A percentile compares a stretch with the other conserved stretches of the same genome.
Evolutionary conservation across 2,797 vertebrate genomes (phyloP).

Genomic region (Hephaestus fuliginosus): DNA sequence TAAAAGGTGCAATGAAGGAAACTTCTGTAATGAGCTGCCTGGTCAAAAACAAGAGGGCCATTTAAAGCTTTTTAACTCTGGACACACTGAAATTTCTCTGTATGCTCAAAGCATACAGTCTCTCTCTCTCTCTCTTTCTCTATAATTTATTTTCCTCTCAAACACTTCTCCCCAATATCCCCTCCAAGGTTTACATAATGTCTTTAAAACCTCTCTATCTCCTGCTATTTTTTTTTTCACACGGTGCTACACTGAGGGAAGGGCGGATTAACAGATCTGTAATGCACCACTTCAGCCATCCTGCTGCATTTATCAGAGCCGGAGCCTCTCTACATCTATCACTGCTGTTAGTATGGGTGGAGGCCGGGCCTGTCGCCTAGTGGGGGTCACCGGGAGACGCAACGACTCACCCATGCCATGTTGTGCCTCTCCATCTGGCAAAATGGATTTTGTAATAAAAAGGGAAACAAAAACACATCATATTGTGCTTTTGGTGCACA

Average conservation of each 20-base stretch:
- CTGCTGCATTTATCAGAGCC: conserved; percentile 52
- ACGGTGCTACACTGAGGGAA: conserved; percentile 9
- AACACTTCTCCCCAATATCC: neutral
- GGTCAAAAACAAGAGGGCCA: conserved; percentile 44
- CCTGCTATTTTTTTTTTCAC: conserved; percentile 25
- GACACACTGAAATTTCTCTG: conserved; percentile 22
- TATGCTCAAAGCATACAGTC: neutral
- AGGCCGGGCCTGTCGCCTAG: neutral
- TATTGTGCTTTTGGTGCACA: neutral
- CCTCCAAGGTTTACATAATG: conserved; percentile 37
- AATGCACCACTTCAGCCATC: conserved; percentile 55
- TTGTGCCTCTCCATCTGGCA: neutral
- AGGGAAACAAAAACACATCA: neutral
- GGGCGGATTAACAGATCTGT: conserved; percentile 49
- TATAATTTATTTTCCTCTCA: conserved; percentile 2
- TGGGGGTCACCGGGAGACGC: neutral
- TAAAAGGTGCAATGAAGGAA: conserved; percentile 28
- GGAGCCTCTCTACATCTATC: conserved; percentile 50
- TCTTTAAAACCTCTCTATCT: conserved; percentile 37
- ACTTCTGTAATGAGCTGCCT: conserved; percentile 40
- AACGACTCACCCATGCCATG: neutral
- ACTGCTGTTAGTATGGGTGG: conserved; percentile 43
- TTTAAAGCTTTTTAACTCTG: conserved; percentile 52
- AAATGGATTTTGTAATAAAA: neutral
- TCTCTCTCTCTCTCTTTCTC: neutral